A percentile compares a stretch with the other conserved stretches of the same genome.
Evolutionary conservation across 2,113 vertebrate species (phyloP).

Genomic region (Ictalurus furcatus): DNA sequence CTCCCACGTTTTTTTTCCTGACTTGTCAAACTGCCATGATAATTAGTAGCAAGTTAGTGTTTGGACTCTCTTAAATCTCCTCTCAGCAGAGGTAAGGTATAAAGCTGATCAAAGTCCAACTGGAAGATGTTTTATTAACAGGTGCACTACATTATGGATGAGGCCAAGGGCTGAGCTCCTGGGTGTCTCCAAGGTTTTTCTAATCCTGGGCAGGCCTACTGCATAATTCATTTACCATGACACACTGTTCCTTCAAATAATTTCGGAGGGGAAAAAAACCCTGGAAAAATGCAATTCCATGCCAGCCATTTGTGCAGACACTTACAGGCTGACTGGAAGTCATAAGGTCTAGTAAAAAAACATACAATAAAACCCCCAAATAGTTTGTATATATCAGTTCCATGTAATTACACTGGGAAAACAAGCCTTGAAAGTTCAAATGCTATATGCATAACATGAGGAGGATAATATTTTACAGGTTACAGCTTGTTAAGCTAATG

Average conservation of each 20-base stretch:
- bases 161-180: slow-evolving; percentile 58
- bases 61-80: slow-evolving; percentile 17
- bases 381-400: neutral
- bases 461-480: neutral
- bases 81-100: slow-evolving; percentile 32
- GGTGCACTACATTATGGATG: slow-evolving; percentile 65
- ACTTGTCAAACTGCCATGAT: slow-evolving; percentile 26
- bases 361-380: neutral
- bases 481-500: neutral
- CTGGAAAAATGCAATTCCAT: slow-evolving; percentile 8
- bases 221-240: slow-evolving; percentile 70
- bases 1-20: neutral
- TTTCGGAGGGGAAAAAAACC: neutral
- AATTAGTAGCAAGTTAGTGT: slow-evolving; percentile 36
- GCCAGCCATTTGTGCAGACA: neutral
- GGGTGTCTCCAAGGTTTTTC: slow-evolving; percentile 59
- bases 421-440: neutral
- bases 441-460: neutral
- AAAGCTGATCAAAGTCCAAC: slow-evolving; percentile 66
- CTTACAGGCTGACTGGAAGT: neutral
- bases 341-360: slow-evolving; percentile 1
- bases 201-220: slow-evolving; percentile 57
- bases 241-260: slow-evolving; percentile 53
- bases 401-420: neutral
- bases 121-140: slow-evolving; percentile 74